Conservation (phyloP, 1,140 invertebrate species). For the Pogonus chalceus region DNA sequence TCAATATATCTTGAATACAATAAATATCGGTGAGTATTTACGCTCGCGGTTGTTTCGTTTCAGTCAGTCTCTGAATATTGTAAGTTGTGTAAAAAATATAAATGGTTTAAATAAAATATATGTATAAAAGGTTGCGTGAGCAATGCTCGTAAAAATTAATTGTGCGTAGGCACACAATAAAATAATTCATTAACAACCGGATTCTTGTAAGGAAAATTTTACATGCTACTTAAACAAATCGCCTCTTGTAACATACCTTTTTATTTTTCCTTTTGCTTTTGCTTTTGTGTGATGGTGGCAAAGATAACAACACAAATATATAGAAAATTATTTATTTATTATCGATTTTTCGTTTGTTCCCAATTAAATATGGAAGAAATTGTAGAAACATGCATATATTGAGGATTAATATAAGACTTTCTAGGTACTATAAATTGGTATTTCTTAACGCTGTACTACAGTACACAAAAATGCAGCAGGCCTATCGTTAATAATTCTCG, state of each 20-base stretch:
- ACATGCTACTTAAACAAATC: neutral
- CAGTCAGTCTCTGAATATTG: too few relatives aligned
- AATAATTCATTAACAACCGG: conserved; percentile 7
- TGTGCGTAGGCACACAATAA: conserved; percentile 4
- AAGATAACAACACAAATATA: neutral
- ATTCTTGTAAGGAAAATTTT: neutral
- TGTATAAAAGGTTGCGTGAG: neutral
- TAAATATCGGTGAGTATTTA: too few relatives aligned
- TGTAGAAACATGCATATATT: neutral
- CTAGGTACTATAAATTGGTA: neutral
- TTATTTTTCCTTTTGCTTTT: neutral
- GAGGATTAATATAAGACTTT: neutral
- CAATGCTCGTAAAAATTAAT: neutral
- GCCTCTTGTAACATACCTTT: neutral
- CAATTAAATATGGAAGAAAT: neutral
- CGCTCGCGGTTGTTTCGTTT: too few relatives aligned
- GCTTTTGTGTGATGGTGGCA: neutral
- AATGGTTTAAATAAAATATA: neutral
- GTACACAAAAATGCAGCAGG: neutral
- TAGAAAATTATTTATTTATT: neutral
- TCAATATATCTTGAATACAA: too few relatives aligned
- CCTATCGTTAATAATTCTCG: neutral
- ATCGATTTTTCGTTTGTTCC: too few relatives aligned
- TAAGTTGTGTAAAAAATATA: conserved; percentile 1
- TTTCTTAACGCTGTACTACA: neutral